phyloP scores from a whole-genome alignment of 2,888 invertebrate genomes.

The Drosophila tripunctata region DNA sequence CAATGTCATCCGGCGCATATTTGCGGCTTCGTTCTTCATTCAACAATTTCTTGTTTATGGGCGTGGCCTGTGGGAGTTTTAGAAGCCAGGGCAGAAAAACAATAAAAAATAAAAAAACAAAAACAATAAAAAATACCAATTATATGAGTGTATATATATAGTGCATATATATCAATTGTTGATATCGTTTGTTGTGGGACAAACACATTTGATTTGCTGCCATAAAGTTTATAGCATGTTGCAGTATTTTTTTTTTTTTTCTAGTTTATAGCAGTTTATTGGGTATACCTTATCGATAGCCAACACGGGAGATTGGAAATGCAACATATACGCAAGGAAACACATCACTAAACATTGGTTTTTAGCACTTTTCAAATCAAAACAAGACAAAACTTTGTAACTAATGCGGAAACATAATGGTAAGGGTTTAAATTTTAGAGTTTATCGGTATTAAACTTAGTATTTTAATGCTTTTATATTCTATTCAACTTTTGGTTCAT shows the following conservation, averaged over 20 bases:
- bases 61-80: conserved; percentile 70
- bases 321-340: too few species aligned
- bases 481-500: too few species aligned
- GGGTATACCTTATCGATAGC: conserved; percentile 24
- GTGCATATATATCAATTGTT: conserved; percentile 1
- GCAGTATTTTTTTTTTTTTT: conserved; percentile 1
- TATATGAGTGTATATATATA: conserved; percentile 25
- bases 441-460: too few species aligned
- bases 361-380: too few species aligned
- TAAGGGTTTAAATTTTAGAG: too few species aligned
- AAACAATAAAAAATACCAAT: conserved; percentile 46
- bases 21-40: conserved; percentile 75
- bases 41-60: conserved; percentile 65
- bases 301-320: conserved; percentile 2
- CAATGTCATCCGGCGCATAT: conserved; percentile 81
- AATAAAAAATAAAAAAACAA: neutral
- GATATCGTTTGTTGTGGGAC: conserved; percentile 9
- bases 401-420: too few species aligned
- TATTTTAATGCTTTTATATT: too few species aligned
- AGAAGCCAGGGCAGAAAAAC: conserved; percentile 22
- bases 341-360: too few species aligned
- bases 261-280: conserved; percentile 12
- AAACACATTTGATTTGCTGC: conserved; percentile 5
- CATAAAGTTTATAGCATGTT: conserved; percentile 16
- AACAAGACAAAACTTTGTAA: too few species aligned